phyloP scores from a whole-genome alignment of 2,113 vertebrate genomes.

The Tamias sibiricus region DNA sequence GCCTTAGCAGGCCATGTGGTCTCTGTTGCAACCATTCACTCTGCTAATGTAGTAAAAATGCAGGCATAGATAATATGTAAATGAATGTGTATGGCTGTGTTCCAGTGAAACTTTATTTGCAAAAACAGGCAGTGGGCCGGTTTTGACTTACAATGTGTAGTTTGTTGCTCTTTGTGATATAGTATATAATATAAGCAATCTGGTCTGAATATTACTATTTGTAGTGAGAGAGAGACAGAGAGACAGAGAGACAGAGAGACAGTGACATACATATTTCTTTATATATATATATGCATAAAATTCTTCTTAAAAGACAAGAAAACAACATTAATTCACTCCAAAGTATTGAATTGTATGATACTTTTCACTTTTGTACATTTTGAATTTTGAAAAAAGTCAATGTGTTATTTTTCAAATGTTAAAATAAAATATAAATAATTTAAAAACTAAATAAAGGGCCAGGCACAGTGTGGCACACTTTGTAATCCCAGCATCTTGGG shows the following conservation, averaged over 20 bases:
- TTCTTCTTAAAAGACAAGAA: not conserved
- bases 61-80: not conserved
- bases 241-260: too few relatives aligned
- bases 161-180: not conserved
- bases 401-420: not conserved
- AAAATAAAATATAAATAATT: not conserved
- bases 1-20: not conserved
- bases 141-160: not conserved
- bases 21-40: not conserved
- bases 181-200: too few relatives aligned
- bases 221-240: too few relatives aligned
- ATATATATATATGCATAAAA: not conserved
- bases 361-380: not conserved
- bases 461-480: too few relatives aligned
- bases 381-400: constrained; percentile 30
- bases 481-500: too few relatives aligned
- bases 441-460: not conserved
- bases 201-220: not conserved
- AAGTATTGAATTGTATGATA: not conserved
- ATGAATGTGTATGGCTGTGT: not conserved
- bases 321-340: not conserved
- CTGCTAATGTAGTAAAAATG: not conserved
- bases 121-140: not conserved
- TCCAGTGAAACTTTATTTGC: not conserved
- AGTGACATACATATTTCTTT: too few relatives aligned